Base-by-base conservation (phyloP, 2,888 invertebrate species). In the Imbricaverruca yamaguchii region DNA sequence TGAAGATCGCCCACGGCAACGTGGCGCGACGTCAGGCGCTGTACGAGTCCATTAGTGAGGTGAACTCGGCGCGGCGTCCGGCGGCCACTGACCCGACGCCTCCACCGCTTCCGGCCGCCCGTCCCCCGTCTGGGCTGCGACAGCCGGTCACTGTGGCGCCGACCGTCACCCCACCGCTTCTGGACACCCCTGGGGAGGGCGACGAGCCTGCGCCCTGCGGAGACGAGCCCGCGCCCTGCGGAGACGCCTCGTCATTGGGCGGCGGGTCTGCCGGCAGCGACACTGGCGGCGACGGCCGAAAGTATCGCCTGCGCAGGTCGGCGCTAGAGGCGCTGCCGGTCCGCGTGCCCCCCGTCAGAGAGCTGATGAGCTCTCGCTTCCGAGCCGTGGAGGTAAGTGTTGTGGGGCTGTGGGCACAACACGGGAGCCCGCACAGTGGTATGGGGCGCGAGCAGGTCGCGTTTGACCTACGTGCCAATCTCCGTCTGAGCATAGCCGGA, bases 301-400 rank as follows among this genome's bases (percentile, higher is more conserved):
- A 80, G 53, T 69, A 65, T 53, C 80, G 82, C 69, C 67, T 81
- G 25, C 82, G 82, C 61, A 80, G 80, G 59, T 25, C 74, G 74
- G 74, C 74, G 55, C 74, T 74, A 55, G 74, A 74, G 74, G 74
- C 74, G 53, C 74, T 74, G 15, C 55, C 74, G 4, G 53, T 74
- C 9, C 39, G 53, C 8, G 55, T 74, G 39, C 74, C 74, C 12
- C 6, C 39, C 6, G 18, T 74, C 55, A 74, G 74, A 18, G 55
- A 53, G 55, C 74, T 74, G 53, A 11, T 74, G 7, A 53, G 21
- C 18, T 55, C 74, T 3, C 55, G 74, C 9, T 74, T 74, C 21
- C 57, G 57, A 57, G 13, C 57, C 57, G 13, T 11, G 13, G 57
- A 57, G 57, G 57, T 57, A 57, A 57, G 57, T 11, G 9, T 57